These are phyloP conservation scores for Eristalis intricaria DNA, from an alignment of 2,888 invertebrate genomes.

Conservation along the genomic window DNA sequence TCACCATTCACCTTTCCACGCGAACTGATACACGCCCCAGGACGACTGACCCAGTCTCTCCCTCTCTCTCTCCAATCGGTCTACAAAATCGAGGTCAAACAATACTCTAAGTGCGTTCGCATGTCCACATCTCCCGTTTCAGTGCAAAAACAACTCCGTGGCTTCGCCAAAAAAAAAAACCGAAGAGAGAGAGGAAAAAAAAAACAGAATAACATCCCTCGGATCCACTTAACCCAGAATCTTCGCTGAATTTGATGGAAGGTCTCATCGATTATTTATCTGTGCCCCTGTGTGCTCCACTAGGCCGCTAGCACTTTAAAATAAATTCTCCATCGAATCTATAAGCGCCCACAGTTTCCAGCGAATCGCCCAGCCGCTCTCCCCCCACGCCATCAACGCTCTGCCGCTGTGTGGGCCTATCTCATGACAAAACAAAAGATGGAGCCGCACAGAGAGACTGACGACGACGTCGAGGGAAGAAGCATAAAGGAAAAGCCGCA, in stretches of 20 bases:
- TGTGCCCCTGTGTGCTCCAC: background rate
- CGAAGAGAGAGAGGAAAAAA: background rate
- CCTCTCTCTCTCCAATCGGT: background rate
- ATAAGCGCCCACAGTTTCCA: background rate
- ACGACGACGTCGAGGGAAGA: background rate
- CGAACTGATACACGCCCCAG: background rate
- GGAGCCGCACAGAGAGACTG: constrained; percentile 5
- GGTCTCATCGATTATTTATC: constrained; percentile 5
- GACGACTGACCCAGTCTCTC: background rate
- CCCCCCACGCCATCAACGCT: background rate
- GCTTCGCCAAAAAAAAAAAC: background rate
- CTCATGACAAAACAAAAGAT: constrained; percentile 37
- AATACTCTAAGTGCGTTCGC: background rate
- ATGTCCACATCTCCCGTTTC: background rate
- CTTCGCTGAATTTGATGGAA: background rate
- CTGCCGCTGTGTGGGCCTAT: background rate
- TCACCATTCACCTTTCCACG: background rate
- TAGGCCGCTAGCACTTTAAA: background rate
- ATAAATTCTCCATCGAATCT: background rate
- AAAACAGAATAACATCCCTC: background rate
- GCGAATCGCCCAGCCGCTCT: background rate
- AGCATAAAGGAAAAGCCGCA: constrained; percentile 51
- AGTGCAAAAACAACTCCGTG: background rate
- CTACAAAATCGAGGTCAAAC: background rate
- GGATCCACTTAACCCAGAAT: background rate